Percentiles rank a stretch among this genome's conserved stretches.
Conservation (phyloP, 2,888 invertebrate genomes). For the Lasioglossum morio region DNA sequence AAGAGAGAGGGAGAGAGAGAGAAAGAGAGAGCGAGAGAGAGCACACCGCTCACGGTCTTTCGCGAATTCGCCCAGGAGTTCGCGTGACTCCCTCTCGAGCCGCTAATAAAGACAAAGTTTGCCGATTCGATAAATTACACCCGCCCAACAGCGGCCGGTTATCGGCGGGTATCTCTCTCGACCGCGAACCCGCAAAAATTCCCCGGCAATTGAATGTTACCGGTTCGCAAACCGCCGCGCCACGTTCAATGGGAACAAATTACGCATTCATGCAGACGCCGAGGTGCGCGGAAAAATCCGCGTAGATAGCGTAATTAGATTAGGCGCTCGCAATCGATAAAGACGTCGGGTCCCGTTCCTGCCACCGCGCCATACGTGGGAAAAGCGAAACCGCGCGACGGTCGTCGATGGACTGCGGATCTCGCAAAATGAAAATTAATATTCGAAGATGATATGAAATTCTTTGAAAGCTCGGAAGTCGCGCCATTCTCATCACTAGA, state of each 20-base stretch:
- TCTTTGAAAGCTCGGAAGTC: too few species aligned
- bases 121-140: conserved; percentile 52
- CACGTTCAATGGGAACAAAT: conserved; percentile 41
- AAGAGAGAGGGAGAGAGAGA: background rate
- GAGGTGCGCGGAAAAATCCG: conserved; percentile 33
- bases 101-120: conserved; percentile 58
- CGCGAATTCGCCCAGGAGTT: conserved; percentile 41
- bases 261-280: conserved; percentile 47
- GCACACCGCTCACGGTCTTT: conserved; percentile 5
- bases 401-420: background rate
- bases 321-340: conserved; percentile 38
- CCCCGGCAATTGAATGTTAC: conserved; percentile 49
- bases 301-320: conserved; percentile 58
- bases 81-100: conserved; percentile 54
- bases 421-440: too few species aligned
- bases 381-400: background rate
- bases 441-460: too few species aligned
- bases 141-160: conserved; percentile 13
- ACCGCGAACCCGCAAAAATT: conserved; percentile 19
- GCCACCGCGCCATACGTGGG: background rate
- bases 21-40: background rate
- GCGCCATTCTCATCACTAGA: too few species aligned
- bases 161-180: conserved; percentile 32
- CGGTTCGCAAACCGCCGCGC: conserved; percentile 41
- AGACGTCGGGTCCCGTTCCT: conserved; percentile 26